Evolutionary conservation across 2,113 vertebrate genomes (phyloP).

Genomic region (Strix uralensis): DNA sequence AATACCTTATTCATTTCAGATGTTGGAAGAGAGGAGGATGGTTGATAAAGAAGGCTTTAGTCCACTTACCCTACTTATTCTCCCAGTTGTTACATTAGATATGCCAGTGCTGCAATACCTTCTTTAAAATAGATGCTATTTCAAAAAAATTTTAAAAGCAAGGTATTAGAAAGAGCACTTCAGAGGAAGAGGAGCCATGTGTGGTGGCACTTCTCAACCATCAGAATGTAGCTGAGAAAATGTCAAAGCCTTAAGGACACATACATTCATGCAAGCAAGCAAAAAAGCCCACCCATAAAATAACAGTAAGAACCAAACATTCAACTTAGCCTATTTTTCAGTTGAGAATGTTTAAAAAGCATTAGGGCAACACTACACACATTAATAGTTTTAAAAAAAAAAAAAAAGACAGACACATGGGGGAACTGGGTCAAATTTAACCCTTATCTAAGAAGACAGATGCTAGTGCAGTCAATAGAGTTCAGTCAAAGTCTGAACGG

Average conservation of each 20-base stretch:
- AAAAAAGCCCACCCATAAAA: neutral
- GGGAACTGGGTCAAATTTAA: neutral
- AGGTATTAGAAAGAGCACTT: neutral
- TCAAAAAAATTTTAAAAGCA: neutral
- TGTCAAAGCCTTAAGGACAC: neutral
- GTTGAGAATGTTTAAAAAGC: neutral
- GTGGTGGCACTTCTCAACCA: neutral
- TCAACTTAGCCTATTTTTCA: neutral
- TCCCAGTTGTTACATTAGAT: neutral
- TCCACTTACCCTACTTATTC: neutral
- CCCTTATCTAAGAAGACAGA: neutral
- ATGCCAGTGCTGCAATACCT: neutral
- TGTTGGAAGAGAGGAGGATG: neutral
- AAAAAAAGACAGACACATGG: neutral
- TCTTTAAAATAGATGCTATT: neutral
- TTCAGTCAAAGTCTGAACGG: neutral
- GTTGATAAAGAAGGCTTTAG: neutral
- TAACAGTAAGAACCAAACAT: neutral
- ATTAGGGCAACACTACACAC: neutral
- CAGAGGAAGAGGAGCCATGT: neutral
- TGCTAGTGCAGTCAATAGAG: neutral
- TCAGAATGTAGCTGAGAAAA: neutral
- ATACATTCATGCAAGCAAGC: neutral
- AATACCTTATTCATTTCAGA: neutral
- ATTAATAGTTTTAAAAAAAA: neutral